phyloP scores from a whole-genome alignment of 2,888 invertebrate genomes.

The Acanthosoma haemorrhoidale region DNA sequence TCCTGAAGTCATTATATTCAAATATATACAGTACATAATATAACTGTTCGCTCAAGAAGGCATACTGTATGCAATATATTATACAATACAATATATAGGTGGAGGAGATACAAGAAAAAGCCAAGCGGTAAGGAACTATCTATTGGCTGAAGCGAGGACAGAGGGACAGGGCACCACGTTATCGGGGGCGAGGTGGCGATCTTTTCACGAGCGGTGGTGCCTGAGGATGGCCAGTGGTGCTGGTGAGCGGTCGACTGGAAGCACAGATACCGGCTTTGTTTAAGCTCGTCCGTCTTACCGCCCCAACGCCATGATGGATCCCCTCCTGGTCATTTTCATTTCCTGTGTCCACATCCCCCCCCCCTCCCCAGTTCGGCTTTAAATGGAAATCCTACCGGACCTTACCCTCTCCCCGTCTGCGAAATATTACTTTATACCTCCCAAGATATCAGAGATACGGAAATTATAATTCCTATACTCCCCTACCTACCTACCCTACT shows the following conservation, averaged over 20 bases:
- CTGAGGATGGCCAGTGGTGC: background rate
- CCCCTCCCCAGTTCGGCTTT: background rate
- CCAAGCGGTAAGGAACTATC: background rate
- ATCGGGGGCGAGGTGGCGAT: background rate
- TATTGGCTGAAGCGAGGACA: background rate
- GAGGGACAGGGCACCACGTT: background rate
- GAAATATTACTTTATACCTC: background rate
- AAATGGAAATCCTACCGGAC: slow-evolving; percentile 1
- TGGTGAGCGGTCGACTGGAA: background rate
- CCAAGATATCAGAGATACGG: slow-evolving; percentile 12
- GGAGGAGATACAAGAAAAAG: background rate
- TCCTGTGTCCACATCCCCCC: background rate
- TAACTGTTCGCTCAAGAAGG: too few species aligned
- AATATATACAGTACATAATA: too few species aligned
- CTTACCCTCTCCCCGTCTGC: background rate
- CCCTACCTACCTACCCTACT: background rate
- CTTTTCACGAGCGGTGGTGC: background rate
- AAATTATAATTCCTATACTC: slow-evolving; percentile 22
- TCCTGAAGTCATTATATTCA: too few species aligned
- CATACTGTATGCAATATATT: too few species aligned
- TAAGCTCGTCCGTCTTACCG: slow-evolving; percentile 12
- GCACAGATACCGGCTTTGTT: slow-evolving; percentile 15
- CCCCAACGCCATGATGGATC: slow-evolving; percentile 14
- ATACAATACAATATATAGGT: too few species aligned
- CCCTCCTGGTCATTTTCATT: slow-evolving; percentile 3